These are phyloP conservation scores for Melitaea cinxia DNA, from an alignment of 1,140 invertebrate species.

Conservation along the genomic window DNA sequence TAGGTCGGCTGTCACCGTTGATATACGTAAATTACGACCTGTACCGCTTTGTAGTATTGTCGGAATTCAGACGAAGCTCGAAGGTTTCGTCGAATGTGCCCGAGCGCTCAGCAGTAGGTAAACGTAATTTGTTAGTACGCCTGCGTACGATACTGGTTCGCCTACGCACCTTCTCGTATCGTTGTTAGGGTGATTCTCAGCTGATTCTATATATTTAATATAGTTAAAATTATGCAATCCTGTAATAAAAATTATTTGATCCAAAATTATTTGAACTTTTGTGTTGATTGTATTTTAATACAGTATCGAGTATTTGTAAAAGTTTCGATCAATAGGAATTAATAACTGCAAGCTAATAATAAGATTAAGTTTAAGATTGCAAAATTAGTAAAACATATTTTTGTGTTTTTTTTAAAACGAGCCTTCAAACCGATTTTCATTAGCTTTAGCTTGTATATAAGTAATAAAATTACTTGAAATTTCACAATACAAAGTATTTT, in stretches of 20 bases:
- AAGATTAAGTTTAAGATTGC: too few species aligned
- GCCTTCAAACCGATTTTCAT: too few species aligned
- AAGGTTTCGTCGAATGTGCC: slow-evolving; percentile 30
- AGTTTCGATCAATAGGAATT: too few species aligned
- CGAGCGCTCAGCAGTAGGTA: slow-evolving; percentile 50
- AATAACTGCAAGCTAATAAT: too few species aligned
- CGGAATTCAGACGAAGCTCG: slow-evolving; percentile 25
- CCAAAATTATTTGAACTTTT: background rate
- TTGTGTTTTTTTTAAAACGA: too few species aligned
- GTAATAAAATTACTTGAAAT: too few species aligned
- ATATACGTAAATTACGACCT: slow-evolving; percentile 37
- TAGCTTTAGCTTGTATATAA: too few species aligned
- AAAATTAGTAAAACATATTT: too few species aligned
- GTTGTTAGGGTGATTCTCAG: slow-evolving; percentile 24
- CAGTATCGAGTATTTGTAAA: too few species aligned
- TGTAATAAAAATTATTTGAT: background rate
- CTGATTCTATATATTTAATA: slow-evolving; percentile 1
- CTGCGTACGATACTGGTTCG: slow-evolving; percentile 54
- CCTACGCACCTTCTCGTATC: slow-evolving; percentile 49
- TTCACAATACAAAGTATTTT: too few species aligned
- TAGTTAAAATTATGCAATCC: background rate
- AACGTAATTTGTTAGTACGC: slow-evolving; percentile 70
- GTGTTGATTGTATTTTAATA: too few species aligned
- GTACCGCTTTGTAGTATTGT: slow-evolving; percentile 33
- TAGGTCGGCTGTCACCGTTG: slow-evolving; percentile 29